phyloP scores from a whole-genome alignment of 2,888 invertebrate genomes.

The Biston stratarius region DNA sequence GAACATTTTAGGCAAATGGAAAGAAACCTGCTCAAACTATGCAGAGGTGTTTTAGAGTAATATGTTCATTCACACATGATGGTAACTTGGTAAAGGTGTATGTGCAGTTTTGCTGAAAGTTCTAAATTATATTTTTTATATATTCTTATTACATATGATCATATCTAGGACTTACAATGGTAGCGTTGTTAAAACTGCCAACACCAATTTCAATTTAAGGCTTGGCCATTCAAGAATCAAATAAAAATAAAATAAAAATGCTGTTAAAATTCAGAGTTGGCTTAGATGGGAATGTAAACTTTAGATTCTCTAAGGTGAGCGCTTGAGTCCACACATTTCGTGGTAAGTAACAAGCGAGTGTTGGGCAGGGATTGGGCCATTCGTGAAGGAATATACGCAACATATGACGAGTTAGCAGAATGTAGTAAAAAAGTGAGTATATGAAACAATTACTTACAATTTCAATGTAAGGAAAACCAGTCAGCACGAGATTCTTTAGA shows the following conservation, averaged over 20 bases:
- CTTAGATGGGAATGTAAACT: too few species aligned
- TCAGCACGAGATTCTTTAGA: slow-evolving; percentile 97
- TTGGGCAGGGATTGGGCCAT: slow-evolving; percentile 7
- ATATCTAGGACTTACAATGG: too few species aligned
- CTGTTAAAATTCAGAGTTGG: too few species aligned
- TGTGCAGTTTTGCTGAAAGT: too few species aligned
- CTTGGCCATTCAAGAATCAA: not conserved
- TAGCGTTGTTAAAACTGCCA: too few species aligned
- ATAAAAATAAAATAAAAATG: too few species aligned
- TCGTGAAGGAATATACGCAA: slow-evolving; percentile 2
- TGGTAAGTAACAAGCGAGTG: not conserved
- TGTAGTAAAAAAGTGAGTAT: not conserved
- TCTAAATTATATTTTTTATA: too few species aligned
- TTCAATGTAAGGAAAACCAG: slow-evolving; percentile 97
- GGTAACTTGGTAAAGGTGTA: too few species aligned
- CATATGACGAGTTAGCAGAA: slow-evolving; percentile 2
- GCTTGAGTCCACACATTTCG: not conserved
- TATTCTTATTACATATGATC: too few species aligned
- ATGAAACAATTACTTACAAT: slow-evolving; percentile 89
- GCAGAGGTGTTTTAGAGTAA: too few species aligned
- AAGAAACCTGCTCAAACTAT: not conserved
- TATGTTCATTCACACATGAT: too few species aligned
- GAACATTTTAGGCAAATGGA: slow-evolving; percentile 18
- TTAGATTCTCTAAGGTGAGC: too few species aligned
- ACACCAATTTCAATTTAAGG: not conserved